phyloP scores from a whole-genome alignment of 2,797 vertebrate species.

The Lophotriccus pileatus region DNA sequence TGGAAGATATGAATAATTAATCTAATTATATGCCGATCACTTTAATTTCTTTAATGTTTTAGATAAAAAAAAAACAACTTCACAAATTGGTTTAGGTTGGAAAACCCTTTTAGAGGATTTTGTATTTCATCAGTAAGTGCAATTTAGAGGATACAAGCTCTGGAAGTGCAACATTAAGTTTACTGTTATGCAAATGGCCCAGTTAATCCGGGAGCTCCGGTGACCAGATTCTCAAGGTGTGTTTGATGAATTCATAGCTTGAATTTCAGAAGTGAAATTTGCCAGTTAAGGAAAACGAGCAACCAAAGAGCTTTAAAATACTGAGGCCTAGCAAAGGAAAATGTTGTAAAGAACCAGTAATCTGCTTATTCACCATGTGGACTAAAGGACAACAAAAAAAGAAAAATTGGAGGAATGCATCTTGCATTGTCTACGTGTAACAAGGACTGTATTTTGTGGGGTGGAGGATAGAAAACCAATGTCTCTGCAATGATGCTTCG shows the following conservation, averaged over 20 bases:
- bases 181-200: conserved; percentile 75
- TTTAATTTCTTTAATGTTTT: conserved; percentile 86
- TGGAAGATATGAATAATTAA: conserved; percentile 91
- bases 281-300: background rate
- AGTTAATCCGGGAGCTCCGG: conserved; percentile 67
- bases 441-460: background rate
- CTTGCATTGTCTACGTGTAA: background rate
- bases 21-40: conserved; percentile 89
- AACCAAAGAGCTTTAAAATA: conserved; percentile 19
- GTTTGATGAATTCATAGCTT: conserved; percentile 44
- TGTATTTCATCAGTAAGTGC: conserved; percentile 79
- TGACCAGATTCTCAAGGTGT: conserved; percentile 60
- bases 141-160: conserved; percentile 68
- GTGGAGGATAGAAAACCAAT: background rate
- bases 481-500: background rate
- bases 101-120: conserved; percentile 83
- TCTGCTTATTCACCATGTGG: background rate
- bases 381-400: background rate
- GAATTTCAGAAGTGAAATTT: conserved; percentile 30
- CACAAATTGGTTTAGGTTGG: conserved; percentile 84
- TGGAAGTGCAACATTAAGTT: conserved; percentile 67
- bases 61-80: conserved; percentile 75
- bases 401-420: background rate
- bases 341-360: background rate
- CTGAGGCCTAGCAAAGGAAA: background rate